These are phyloP conservation scores for Spinus pinus DNA, from an alignment of 2,797 vertebrate genomes.

Conservation along the genomic window DNA sequence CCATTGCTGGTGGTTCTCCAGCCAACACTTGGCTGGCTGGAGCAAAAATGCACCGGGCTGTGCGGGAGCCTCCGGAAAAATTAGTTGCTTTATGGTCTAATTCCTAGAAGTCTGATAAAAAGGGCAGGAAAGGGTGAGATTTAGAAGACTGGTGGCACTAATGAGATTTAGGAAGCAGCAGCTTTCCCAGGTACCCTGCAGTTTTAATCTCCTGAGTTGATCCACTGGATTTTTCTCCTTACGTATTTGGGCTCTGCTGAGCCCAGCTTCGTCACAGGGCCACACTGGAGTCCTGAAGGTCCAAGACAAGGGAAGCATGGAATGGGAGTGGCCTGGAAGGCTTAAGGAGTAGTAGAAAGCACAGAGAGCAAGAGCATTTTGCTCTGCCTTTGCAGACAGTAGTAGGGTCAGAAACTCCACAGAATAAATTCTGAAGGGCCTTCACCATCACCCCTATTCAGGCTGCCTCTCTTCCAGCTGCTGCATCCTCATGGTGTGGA, in stretches of 20 bases:
- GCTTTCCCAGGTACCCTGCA: not conserved
- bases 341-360: not conserved
- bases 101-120: not conserved
- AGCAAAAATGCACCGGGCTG: not conserved
- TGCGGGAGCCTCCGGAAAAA: not conserved
- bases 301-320: not conserved
- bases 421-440: not conserved
- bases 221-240: not conserved
- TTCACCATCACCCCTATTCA: not conserved
- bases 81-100: not conserved
- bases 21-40: not conserved
- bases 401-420: not conserved
- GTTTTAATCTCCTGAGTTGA: not conserved
- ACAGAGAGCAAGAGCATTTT: not conserved
- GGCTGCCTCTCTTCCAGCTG: not conserved
- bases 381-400: not conserved
- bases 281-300: not conserved
- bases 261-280: fast-evolving
- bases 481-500: not conserved
- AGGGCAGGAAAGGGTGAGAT: not conserved
- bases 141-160: not conserved
- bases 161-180: not conserved
- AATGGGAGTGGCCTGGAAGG: not conserved
- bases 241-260: not conserved
- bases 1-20: not conserved